These are phyloP conservation scores for Catostylus mosaicus DNA, from an alignment of 30 jellyfish, hydroid and myxozoan species.

Conservation along the genomic window DNA sequence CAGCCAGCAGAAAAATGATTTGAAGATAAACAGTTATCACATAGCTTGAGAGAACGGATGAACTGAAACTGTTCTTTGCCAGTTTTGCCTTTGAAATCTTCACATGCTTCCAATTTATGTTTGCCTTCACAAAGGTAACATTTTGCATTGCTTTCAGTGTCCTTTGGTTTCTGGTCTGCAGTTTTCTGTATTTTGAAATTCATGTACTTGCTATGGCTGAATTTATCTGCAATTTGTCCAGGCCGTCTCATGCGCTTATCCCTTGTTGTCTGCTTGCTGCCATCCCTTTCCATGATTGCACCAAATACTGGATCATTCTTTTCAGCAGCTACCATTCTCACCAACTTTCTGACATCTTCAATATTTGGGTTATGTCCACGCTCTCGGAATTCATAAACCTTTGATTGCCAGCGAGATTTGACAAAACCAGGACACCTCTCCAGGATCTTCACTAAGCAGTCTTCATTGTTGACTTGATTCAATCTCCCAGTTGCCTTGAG, in stretches of 20 bases:
- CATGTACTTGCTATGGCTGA: neutral
- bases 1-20: constrained; percentile 49
- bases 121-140: constrained; percentile 39
- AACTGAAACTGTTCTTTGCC: constrained; percentile 32
- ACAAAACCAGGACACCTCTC: constrained; percentile 43
- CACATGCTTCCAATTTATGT: constrained; percentile 45
- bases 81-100: constrained; percentile 13
- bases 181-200: constrained; percentile 16
- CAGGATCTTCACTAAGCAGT: constrained; percentile 21
- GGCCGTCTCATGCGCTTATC: neutral
- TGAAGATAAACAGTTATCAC: constrained; percentile 50
- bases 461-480: constrained; percentile 33
- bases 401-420: constrained; percentile 47
- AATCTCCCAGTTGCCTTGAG: neutral
- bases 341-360: constrained; percentile 43
- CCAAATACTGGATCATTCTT: constrained; percentile 58
- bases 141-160: neutral
- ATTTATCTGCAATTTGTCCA: neutral
- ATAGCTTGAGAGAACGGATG: constrained; percentile 25
- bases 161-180: neutral
- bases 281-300: constrained; percentile 7
- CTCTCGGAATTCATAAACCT: constrained; percentile 36
- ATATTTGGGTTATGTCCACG: constrained; percentile 38
- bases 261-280: neutral
- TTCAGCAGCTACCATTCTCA: constrained; percentile 33